phyloP scores from a whole-genome alignment of 37 sponge, comb jelly and placozoan species.

The Aphrocallistes beatrix region DNA sequence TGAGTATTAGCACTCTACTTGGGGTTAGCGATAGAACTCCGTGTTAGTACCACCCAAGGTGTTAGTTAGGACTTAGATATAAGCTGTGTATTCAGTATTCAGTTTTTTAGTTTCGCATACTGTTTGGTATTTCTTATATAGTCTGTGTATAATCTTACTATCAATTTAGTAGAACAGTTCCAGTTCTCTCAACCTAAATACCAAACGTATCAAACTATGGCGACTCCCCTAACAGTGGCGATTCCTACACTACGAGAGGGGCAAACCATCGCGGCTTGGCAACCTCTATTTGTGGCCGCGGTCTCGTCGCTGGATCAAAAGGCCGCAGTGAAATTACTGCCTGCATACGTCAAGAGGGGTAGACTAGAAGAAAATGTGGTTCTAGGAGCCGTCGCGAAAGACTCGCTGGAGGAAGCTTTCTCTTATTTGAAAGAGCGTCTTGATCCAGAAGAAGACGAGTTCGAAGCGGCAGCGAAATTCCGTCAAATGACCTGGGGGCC shows the following conservation, averaged over 20 bases:
- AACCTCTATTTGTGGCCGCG: constrained; percentile 19
- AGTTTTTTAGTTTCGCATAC: too few relatives aligned
- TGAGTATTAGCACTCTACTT: too few relatives aligned
- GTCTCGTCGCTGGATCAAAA: neutral
- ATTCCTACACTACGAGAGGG: neutral
- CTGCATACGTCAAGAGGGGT: neutral
- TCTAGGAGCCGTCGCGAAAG: neutral
- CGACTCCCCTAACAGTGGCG: neutral
- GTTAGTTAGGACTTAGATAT: too few relatives aligned
- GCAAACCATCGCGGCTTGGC: neutral
- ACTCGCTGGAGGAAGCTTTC: neutral
- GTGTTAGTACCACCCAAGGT: too few relatives aligned
- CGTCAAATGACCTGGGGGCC: neutral
- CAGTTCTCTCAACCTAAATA: neutral
- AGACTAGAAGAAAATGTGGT: neutral
- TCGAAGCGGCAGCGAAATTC: neutral
- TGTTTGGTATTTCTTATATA: too few relatives aligned
- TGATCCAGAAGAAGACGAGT: neutral
- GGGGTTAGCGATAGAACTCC: too few relatives aligned
- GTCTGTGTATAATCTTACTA: too few relatives aligned
- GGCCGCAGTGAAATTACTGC: neutral
- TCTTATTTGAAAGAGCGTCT: neutral
- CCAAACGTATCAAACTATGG: neutral
- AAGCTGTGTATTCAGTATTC: too few relatives aligned
- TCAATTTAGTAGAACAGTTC: too few relatives aligned